These are phyloP conservation scores for Cataglyphis altisquamis DNA, from an alignment of 2,888 invertebrate genomes.

Conservation along the genomic window DNA sequence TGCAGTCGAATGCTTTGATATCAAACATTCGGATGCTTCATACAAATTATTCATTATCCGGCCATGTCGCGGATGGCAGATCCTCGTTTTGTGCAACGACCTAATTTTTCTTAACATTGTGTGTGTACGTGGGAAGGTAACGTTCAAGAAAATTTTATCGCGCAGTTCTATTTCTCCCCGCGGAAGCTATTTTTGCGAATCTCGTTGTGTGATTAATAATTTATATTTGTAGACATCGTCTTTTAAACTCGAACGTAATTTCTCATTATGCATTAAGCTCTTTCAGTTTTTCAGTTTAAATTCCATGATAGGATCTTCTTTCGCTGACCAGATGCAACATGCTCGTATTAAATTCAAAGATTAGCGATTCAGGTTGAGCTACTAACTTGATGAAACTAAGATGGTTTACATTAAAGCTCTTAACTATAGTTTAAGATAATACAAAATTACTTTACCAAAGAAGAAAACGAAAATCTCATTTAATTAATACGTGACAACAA, in stretches of 20 bases:
- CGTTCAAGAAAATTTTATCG: neutral
- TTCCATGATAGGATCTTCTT: neutral
- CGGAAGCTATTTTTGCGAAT: neutral
- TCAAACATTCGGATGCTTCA: constrained; percentile 48
- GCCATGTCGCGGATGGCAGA: constrained; percentile 26
- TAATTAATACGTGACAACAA: neutral
- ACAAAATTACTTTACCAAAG: neutral
- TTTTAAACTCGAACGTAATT: neutral
- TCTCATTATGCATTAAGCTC: neutral
- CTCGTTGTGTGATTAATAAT: neutral
- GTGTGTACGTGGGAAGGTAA: neutral
- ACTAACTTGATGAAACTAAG: neutral
- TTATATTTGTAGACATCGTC: neutral
- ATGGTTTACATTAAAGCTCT: neutral
- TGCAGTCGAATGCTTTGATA: constrained; percentile 48
- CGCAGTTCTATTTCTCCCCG: neutral
- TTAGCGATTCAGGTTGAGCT: constrained; percentile 10
- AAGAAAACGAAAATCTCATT: neutral
- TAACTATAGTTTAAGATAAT: neutral
- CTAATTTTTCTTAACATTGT: constrained; percentile 35
- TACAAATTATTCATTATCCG: constrained; percentile 37
- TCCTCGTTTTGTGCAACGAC: constrained; percentile 17
- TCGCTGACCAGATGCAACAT: neutral
- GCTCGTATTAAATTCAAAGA: neutral
- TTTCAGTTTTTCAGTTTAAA: neutral